Percentiles rank a stretch among this genome's conserved stretches.
phyloP scores from a whole-genome alignment of 1,140 invertebrate genomes.

The Pogonomyrmex barbatus region DNA sequence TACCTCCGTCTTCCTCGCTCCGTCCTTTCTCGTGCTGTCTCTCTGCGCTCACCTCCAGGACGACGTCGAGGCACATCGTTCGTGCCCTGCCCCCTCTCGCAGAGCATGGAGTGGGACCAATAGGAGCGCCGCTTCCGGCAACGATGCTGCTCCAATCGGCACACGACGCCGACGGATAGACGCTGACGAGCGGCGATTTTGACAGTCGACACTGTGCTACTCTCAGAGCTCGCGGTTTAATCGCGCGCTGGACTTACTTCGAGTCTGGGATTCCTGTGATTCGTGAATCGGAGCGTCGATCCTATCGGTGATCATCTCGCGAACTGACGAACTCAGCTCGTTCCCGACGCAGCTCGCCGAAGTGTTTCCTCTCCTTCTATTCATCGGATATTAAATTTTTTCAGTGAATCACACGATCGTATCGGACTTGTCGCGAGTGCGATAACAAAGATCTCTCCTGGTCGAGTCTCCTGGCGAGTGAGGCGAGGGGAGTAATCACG shows the following conservation, averaged over 20 bases:
- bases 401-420: background rate
- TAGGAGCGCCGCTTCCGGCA: conserved; percentile 74
- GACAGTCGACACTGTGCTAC: conserved; percentile 71
- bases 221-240: conserved; percentile 56
- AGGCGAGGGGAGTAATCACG: background rate
- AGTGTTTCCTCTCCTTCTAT: background rate
- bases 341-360: background rate
- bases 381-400: background rate
- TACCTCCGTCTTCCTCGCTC: conserved; percentile 20
- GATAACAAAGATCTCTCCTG: background rate
- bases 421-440: conserved; percentile 13
- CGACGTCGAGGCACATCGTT: conserved; percentile 66
- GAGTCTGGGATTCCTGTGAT: conserved; percentile 17
- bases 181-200: conserved; percentile 71
- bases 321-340: background rate
- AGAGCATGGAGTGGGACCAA: conserved; percentile 67
- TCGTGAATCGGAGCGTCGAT: conserved; percentile 26
- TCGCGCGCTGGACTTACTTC: conserved; percentile 31
- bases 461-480: background rate
- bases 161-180: conserved; percentile 71
- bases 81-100: conserved; percentile 61
- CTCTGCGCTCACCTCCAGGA: conserved; percentile 61
- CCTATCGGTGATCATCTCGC: conserved; percentile 1
- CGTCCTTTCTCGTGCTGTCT: conserved; percentile 72
- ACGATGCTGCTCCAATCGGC: conserved; percentile 72